These are phyloP conservation scores for Rhyacichthys aspro DNA, from an alignment of 2,797 vertebrate species.

Conservation along the genomic window DNA sequence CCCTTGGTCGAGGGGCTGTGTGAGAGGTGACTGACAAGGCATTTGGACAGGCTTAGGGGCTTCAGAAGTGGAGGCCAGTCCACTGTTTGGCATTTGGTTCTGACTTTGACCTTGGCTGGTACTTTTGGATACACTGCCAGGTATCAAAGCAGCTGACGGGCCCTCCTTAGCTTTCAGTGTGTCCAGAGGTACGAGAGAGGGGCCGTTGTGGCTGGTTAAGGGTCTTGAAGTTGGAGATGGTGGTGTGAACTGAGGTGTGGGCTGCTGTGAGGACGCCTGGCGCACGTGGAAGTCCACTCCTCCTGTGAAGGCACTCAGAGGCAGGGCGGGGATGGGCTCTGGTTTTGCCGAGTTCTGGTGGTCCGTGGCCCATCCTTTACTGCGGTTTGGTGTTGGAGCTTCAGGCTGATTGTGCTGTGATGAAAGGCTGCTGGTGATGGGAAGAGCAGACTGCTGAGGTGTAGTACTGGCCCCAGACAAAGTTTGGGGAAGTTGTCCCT, in stretches of 20 bases:
- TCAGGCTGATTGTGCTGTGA: conserved; percentile 41
- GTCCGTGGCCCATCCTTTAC: conserved; percentile 48
- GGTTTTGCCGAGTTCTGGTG: conserved; percentile 31
- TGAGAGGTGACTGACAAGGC: conserved; percentile 80
- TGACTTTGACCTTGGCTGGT: conserved; percentile 49
- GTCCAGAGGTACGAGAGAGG: conserved; percentile 42
- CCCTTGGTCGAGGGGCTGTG: conserved; percentile 76
- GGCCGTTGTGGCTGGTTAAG: conserved; percentile 48
- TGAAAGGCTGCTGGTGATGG: conserved; percentile 58
- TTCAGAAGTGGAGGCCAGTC: conserved; percentile 28
- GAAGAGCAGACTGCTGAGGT: conserved; percentile 50
- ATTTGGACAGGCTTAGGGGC: conserved; percentile 72
- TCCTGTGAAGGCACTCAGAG: conserved; percentile 69
- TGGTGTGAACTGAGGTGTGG: conserved; percentile 29
- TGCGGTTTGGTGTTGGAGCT: conserved; percentile 40
- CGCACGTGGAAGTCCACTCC: conserved; percentile 54
- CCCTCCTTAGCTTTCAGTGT: conserved; percentile 44
- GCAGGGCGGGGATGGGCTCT: conserved; percentile 61
- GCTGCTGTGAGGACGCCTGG: conserved; percentile 47
- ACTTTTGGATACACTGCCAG: conserved; percentile 41
- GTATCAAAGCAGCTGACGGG: conserved; percentile 20
- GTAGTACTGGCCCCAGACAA: conserved; percentile 20
- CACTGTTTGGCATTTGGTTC: conserved; percentile 32
- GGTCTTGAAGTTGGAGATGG: conserved; percentile 37
- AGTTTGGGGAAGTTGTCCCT: conserved; percentile 41